A percentile compares a stretch with the other conserved stretches of the same genome.
Conservation (phyloP, 2,888 invertebrate genomes). For the Coelinius sp. region DNA sequence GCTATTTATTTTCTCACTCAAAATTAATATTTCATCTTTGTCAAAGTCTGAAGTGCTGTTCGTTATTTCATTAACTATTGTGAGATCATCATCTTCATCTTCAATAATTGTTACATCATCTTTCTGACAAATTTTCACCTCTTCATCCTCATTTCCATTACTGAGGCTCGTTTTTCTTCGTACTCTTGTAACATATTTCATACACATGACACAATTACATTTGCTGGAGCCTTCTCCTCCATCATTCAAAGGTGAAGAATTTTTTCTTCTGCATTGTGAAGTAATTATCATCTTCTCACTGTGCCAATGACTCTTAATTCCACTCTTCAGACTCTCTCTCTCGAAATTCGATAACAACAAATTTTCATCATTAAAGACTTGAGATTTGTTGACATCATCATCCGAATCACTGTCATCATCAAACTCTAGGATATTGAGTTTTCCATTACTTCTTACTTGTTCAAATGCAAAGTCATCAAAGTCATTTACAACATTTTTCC, state of each 20-base stretch:
- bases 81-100: neutral
- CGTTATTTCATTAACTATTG: constrained; percentile 15
- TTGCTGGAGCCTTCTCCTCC: neutral
- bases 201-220: neutral
- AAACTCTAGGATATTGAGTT: constrained; percentile 50
- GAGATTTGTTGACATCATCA: constrained; percentile 35
- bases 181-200: neutral
- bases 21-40: constrained; percentile 43
- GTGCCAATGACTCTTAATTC: constrained; percentile 25
- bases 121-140: neutral
- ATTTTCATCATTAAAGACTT: constrained; percentile 33
- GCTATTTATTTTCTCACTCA: constrained; percentile 30
- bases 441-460: constrained; percentile 54
- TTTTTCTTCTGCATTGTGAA: neutral
- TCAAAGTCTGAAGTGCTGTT: constrained; percentile 14
- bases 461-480: constrained; percentile 58
- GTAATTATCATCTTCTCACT: neutral
- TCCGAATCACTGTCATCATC: constrained; percentile 49
- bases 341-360: constrained; percentile 41
- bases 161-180: constrained; percentile 25
- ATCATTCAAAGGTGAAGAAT: neutral
- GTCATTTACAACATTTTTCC: constrained; percentile 1
- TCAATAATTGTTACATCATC: neutral
- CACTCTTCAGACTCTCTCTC: constrained; percentile 14
- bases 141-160: constrained; percentile 20